Base-by-base conservation (phyloP, 2,113 vertebrate species). In the Ammospiza caudacuta region DNA sequence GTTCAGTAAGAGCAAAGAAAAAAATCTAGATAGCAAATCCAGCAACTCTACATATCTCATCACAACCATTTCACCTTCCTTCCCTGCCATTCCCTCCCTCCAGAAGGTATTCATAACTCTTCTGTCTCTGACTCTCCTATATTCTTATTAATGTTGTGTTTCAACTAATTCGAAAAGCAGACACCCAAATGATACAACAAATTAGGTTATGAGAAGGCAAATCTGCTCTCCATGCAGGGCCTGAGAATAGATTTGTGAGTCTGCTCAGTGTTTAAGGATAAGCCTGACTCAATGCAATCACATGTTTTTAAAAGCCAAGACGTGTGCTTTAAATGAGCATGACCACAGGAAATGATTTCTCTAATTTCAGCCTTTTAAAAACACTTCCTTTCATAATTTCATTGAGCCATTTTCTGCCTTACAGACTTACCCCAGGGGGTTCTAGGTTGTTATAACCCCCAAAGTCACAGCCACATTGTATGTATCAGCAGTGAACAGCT, bases 161-260 rank as follows among this genome's bases (percentile, higher is more conserved):
- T 80, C 75, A 57, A 66, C 59, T 73, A 66, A 96, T 95, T 59
- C 44, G 46, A 84, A 82, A 94, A 84, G 84, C 93, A 94, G 90
- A 95, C 9, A 6, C 54, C 58, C 70, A 84, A 85, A 93, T 83
- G 59, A 83, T 74, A 46, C n/a, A 83, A 75, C 43, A 96, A 91
- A 95, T 92, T 73, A 85, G 85, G 52, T 91, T 94, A 91, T 2
- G 55, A 77, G 76, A 88, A 83, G 1, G 5, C 47, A 80, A 51
- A 73, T 87, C 51, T 89, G 31, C 66, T 91, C 51, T 69, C 46
- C 39, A 39, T 16, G 46, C 63, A 83, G 27, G 39, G 68, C 49
- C 63, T 70, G 87, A 66, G 73, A 87, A 62, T 19, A 77, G 67
- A 62, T 64, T 28, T 28, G 41, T 46, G 59, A 41, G 61, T 29